Base-by-base conservation (phyloP, 2,888 invertebrate genomes). In the Andricus curvator region DNA sequence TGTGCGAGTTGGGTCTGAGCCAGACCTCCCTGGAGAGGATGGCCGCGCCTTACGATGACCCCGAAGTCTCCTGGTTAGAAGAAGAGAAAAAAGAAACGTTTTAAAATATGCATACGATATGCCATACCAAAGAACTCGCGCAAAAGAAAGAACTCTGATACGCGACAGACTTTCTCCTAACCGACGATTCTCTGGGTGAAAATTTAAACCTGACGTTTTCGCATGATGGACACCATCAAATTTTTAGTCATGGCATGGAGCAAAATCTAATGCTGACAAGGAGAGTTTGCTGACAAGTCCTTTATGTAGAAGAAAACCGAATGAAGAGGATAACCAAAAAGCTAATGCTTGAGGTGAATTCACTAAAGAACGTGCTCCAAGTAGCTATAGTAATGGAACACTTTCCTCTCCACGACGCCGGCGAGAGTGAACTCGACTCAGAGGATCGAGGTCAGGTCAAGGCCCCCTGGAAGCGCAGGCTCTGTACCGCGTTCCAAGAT, bases 401-500 rank as follows among this genome's bases (percentile, higher is more conserved):
- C 92, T 93, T 93, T 93, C 92, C 89, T 92, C 92, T 88, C 88
- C 88, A 85, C 88, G 89, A 88, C 89, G 89, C 87, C 88, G 92
- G 92, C 88, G 92, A 92, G 92, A 93, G 92, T 93, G 92, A 93
- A 92, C 92, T 92, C 89, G 90, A 82, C 83, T 83, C 86, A 83
- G 86, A 91, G 87, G 91, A 93, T 93, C 92, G 92, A 92, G 92
- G 92, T 90, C 92, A 92, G 92, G 92, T 93, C 92, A 93, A 92
- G 92, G 92, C 92, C 92, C 92, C 89, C 90, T 85, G 82, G 85
- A 80, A 84, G 86, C 86, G 84, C 88, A 88, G 85, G 85, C 88
- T 86, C 85, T 85, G 82, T 80, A 68, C 78, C 78, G 81, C 76
- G 60, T 78, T 79, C 78, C 62, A 84, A 48, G 78, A 68, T 78